Evolutionary conservation across 2,797 vertebrate species (phyloP).

Genomic region (Fratercula arctica): DNA sequence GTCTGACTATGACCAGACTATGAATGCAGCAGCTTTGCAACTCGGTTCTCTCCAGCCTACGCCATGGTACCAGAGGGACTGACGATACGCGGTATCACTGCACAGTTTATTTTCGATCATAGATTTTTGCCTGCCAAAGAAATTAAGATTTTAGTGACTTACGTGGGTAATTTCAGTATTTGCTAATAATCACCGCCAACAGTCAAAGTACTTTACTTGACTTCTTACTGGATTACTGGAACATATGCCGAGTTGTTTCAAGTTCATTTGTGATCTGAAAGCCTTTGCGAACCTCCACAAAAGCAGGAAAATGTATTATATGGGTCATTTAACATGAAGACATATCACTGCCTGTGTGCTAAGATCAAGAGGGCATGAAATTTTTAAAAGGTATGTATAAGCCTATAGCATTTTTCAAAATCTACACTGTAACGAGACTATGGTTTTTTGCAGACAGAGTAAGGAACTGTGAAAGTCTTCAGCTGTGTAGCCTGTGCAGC

Average conservation of each 20-base stretch:
- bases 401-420: not conserved
- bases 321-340: not conserved
- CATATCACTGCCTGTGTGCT: not conserved
- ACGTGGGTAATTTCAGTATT: not conserved
- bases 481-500: not conserved
- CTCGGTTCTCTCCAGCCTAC: not conserved
- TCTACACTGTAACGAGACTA: not conserved
- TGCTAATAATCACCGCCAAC: not conserved
- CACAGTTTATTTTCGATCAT: not conserved
- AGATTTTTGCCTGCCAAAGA: not conserved
- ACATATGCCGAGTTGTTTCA: not conserved
- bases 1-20: not conserved
- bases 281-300: not conserved
- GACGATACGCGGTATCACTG: not conserved
- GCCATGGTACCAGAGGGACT: not conserved
- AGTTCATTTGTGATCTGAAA: not conserved
- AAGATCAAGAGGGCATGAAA: not conserved
- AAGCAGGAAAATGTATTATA: not conserved
- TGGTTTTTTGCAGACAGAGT: not conserved
- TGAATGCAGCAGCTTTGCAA: not conserved
- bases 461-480: not conserved
- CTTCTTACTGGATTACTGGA: not conserved
- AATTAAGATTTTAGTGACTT: not conserved
- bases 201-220: not conserved
- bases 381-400: not conserved